Evolutionary conservation across 2,797 vertebrate genomes (phyloP).

Genomic region (Botia kubotai): DNA sequence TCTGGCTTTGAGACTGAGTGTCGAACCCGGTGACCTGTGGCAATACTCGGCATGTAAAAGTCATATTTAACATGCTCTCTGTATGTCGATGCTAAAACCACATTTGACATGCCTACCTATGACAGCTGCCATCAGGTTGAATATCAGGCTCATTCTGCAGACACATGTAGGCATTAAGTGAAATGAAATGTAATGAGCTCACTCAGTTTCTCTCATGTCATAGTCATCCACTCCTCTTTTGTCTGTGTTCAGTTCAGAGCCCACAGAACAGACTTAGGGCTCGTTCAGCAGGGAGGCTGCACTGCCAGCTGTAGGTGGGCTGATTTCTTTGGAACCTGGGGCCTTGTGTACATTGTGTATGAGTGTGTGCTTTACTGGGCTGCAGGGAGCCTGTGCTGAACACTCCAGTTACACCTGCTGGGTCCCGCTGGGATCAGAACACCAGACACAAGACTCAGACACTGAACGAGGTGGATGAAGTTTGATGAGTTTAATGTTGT

Average conservation of each 20-base stretch:
- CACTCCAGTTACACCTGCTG: constrained; percentile 8
- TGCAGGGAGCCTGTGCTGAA: background rate
- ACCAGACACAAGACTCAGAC: background rate
- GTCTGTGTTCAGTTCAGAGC: background rate
- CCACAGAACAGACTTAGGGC: constrained; percentile 4
- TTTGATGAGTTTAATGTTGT: background rate
- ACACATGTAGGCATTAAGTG: no score
- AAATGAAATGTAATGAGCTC: no score
- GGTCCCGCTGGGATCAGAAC: constrained; percentile 17
- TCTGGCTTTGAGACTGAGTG: no score
- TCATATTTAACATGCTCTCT: no score
- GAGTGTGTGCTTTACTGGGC: constrained; percentile 34
- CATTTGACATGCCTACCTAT: no score
- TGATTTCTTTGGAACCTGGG: constrained; percentile 14
- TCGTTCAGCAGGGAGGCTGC: constrained; percentile 11
- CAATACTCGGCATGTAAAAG: no score
- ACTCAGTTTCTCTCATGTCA: no score
- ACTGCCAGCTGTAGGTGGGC: background rate
- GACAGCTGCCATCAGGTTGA: no score
- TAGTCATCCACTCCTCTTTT: background rate
- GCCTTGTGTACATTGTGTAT: constrained; percentile 21
- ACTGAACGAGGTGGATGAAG: no score
- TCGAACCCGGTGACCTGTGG: no score
- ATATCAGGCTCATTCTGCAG: no score
- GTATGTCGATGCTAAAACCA: no score